Evolutionary conservation across 2,797 vertebrate species (phyloP).

Genomic region (Tympanoctomys barrerae): DNA sequence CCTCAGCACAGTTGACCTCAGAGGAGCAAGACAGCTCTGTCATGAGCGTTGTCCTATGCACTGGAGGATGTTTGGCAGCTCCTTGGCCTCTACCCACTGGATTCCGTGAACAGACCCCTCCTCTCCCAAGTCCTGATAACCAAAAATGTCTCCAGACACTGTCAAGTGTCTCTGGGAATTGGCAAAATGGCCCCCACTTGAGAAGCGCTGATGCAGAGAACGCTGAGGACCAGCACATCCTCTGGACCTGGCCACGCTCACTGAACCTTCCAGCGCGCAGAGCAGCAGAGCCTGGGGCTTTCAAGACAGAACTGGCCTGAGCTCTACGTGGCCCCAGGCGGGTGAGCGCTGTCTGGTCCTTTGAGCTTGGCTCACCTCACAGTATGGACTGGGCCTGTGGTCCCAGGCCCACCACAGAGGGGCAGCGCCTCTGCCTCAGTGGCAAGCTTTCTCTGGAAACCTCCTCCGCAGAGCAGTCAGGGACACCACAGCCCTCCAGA

Average conservation of each 20-base stretch:
- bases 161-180: not conserved
- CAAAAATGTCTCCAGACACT: not conserved
- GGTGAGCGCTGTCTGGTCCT: not conserved
- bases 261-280: not conserved
- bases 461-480: not conserved
- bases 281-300: not conserved
- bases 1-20: not conserved
- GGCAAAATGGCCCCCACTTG: not conserved
- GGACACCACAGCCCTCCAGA: not conserved
- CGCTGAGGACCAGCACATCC: not conserved
- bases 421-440: not conserved
- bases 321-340: not conserved
- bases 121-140: not conserved
- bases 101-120: not conserved
- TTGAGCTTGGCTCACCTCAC: not conserved
- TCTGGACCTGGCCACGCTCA: not conserved
- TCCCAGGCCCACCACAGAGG: fast-evolving
- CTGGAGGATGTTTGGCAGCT: fast-evolving
- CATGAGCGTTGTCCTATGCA: not conserved
- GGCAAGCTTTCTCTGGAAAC: not conserved
- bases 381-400: not conserved
- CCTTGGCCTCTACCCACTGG: not conserved
- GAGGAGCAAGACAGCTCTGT: not conserved
- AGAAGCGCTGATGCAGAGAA: not conserved
- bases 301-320: not conserved